These are phyloP conservation scores for Crax fasciolata DNA, from an alignment of 2,797 vertebrate species.

Conservation along the genomic window DNA sequence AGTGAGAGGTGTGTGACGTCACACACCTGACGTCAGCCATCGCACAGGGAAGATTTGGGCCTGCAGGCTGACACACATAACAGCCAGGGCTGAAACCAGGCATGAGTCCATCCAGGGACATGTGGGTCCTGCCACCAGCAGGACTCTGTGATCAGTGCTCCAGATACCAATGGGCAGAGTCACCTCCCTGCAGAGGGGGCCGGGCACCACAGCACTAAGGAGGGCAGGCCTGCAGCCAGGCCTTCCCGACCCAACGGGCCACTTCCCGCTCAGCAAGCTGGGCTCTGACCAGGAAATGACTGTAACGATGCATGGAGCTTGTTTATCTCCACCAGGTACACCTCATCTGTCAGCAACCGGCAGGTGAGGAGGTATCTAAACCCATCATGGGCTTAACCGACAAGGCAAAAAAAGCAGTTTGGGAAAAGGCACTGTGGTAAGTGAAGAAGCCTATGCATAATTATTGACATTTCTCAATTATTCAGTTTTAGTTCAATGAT, in stretches of 20 bases:
- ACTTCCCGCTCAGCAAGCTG: not conserved
- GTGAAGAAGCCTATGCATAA: not conserved
- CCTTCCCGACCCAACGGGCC: not conserved
- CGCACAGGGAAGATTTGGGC: not conserved
- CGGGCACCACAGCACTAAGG: not conserved
- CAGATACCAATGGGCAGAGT: not conserved
- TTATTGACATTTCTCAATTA: not conserved
- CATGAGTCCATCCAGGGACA: not conserved
- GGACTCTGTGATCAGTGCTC: not conserved
- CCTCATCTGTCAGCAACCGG: not conserved
- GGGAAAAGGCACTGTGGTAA: not conserved
- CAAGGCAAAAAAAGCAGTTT: not conserved
- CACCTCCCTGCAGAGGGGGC: not conserved
- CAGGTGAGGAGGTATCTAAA: not conserved
- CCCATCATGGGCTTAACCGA: not conserved
- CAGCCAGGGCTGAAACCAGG: not conserved
- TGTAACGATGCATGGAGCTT: not conserved
- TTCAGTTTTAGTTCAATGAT: not conserved
- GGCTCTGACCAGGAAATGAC: not conserved
- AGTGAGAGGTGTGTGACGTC: not conserved
- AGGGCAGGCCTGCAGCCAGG: not conserved
- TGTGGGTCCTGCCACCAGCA: not conserved
- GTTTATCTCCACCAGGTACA: not conserved
- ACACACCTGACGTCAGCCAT: accelerated
- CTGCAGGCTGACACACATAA: not conserved